Evolutionary conservation across 2,888 invertebrate genomes (phyloP).

Genomic region (Erebia aethiops): DNA sequence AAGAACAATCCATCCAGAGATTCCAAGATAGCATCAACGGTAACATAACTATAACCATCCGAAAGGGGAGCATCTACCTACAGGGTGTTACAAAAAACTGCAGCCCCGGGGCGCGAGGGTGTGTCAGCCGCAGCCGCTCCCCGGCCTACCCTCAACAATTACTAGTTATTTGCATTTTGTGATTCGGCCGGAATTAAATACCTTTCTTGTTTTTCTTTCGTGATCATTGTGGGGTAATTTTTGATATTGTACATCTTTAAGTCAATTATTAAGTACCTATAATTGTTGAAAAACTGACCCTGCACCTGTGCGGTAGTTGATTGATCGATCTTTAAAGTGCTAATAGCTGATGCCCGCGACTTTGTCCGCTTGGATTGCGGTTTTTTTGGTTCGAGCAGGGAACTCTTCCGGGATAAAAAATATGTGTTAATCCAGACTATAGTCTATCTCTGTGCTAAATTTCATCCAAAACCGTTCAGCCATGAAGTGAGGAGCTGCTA

Average conservation of each 20-base stretch:
- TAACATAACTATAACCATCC: conserved; percentile 22
- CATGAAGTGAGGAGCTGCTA: too few relatives aligned
- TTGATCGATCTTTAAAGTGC: too few relatives aligned
- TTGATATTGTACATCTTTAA: conserved; percentile 11
- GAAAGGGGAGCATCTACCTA: conserved; percentile 39
- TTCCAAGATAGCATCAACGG: conserved; percentile 19
- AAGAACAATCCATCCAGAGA: conserved; percentile 7
- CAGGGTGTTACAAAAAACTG: conserved; percentile 75
- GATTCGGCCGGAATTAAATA: conserved; percentile 36
- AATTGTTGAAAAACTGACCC: not conserved
- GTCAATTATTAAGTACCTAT: not conserved
- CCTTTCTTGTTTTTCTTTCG: conserved; percentile 20
- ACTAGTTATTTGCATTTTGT: conserved; percentile 61
- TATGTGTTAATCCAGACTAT: too few relatives aligned
- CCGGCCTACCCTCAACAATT: conserved; percentile 64
- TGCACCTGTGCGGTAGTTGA: too few relatives aligned
- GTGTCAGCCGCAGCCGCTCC: conserved; percentile 65
- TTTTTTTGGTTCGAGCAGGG: too few relatives aligned
- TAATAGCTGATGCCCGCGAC: too few relatives aligned
- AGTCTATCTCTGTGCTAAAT: too few relatives aligned
- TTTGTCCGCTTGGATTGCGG: too few relatives aligned
- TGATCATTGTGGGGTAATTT: conserved; percentile 10
- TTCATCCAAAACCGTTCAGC: too few relatives aligned
- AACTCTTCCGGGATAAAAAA: too few relatives aligned
- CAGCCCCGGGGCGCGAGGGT: conserved; percentile 49